Conservation (phyloP, 2,113 vertebrate genomes). For the Tachysurus fulvidraco region DNA sequence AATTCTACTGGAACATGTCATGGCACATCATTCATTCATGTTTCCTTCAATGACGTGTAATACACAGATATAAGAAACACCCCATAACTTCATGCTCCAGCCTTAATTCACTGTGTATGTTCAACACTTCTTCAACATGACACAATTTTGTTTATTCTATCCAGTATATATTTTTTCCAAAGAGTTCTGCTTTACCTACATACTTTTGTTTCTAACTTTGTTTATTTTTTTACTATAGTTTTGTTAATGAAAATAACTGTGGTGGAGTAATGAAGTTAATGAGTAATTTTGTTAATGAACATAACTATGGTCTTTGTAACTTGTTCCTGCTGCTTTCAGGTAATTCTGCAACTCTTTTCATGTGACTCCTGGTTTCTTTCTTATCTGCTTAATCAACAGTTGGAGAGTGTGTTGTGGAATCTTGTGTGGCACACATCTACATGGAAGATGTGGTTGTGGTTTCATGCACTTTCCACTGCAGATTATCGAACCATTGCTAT, state of each 20-base stretch:
- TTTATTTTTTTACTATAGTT: neutral
- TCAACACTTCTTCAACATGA: neutral
- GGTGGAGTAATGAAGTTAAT: no score
- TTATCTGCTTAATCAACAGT: neutral
- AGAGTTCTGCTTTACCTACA: neutral
- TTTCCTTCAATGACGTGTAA: neutral
- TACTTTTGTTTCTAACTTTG: neutral
- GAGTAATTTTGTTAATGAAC: no score
- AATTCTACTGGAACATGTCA: neutral
- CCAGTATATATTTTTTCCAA: neutral
- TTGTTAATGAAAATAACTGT: neutral
- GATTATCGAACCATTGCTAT: neutral
- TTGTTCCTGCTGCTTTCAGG: neutral
- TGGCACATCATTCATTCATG: neutral
- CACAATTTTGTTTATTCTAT: neutral
- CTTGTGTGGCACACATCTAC: neutral
- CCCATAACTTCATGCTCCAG: neutral
- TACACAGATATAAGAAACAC: neutral
- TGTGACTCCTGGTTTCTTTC: neutral
- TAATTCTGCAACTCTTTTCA: neutral
- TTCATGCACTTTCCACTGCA: neutral
- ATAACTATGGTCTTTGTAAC: neutral
- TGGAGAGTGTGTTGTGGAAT: neutral
- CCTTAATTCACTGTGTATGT: neutral
- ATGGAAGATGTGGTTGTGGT: neutral